Conservation (phyloP, 92 coral and sea anemone species). For the Epizoanthus ramosus region DNA sequence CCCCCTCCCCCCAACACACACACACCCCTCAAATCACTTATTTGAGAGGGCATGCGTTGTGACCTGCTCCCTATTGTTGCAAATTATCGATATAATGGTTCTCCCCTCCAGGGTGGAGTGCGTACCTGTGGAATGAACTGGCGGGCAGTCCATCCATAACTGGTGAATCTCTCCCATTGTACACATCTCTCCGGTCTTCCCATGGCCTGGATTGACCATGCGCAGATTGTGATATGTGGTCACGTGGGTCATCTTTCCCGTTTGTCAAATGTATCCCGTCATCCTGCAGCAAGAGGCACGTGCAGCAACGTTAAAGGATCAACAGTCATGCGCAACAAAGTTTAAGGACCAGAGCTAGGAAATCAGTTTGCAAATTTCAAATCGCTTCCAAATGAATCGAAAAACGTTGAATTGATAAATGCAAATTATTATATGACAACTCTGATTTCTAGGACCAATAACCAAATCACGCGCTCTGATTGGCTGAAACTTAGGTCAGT, state of each 20-base stretch:
- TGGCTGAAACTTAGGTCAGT: too few relatives aligned
- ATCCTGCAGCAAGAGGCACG: not conserved
- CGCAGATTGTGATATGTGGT: slow-evolving; percentile 1
- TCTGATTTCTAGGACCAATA: too few relatives aligned
- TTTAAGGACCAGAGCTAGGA: not conserved
- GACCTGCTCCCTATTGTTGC: not conserved
- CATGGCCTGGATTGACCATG: not conserved
- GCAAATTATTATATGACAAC: too few relatives aligned
- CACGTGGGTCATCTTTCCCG: slow-evolving; percentile 35
- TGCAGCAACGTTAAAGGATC: not conserved
- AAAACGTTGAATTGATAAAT: too few relatives aligned
- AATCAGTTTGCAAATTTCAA: too few relatives aligned
- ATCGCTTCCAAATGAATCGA: too few relatives aligned
- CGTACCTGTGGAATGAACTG: slow-evolving; percentile 22
- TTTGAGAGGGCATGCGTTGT: too few relatives aligned
- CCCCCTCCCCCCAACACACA: too few relatives aligned
- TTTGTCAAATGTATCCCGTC: slow-evolving; percentile 4
- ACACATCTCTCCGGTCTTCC: not conserved
- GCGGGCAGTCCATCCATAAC: not conserved
- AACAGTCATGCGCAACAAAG: not conserved
- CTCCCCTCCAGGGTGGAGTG: not conserved
- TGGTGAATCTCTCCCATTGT: slow-evolving; percentile 10
- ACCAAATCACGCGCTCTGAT: too few relatives aligned
- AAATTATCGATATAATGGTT: not conserved
- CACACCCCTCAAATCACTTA: too few relatives aligned